Percentiles rank a stretch among this genome's conserved stretches.
Conservation (phyloP, 2,113 vertebrate species). For the Anoplopoma fimbria region DNA sequence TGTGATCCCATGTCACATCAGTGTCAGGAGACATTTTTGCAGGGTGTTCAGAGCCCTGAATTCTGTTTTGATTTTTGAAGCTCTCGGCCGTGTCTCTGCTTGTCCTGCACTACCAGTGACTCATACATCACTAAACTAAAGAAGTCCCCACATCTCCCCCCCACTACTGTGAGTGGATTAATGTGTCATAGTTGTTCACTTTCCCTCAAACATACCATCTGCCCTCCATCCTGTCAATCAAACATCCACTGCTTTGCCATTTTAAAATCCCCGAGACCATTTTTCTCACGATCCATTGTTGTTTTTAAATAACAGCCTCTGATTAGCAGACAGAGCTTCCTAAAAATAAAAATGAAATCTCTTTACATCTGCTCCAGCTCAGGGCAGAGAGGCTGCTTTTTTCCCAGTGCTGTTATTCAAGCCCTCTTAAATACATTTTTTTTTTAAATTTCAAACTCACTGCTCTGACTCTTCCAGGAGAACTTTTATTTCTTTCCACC, state of each 20-base stretch:
- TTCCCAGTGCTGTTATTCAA: conserved; percentile 56
- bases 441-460: conserved; percentile 65
- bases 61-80: conserved; percentile 23
- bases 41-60: conserved; percentile 12
- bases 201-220: conserved; percentile 71
- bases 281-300: conserved; percentile 75
- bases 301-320: conserved; percentile 74
- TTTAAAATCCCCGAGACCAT: conserved; percentile 53
- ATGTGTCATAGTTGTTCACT: conserved; percentile 63
- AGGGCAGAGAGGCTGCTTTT: conserved; percentile 10
- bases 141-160: background rate
- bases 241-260: conserved; percentile 47
- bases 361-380: conserved; percentile 49
- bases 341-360: conserved; percentile 69
- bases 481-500: conserved; percentile 76
- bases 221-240: conserved; percentile 72
- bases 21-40: conserved; percentile 29
- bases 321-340: conserved; percentile 63
- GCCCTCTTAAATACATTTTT: conserved; percentile 17
- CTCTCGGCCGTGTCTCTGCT: conserved; percentile 28
- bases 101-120: conserved; percentile 48
- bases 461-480: conserved; percentile 61
- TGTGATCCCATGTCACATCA: conserved; percentile 47
- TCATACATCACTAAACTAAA: conserved; percentile 57
- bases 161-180: conserved; percentile 33